Base-by-base conservation (phyloP, 92 coral and sea anemone species). In the Siderastrea siderea region DNA sequence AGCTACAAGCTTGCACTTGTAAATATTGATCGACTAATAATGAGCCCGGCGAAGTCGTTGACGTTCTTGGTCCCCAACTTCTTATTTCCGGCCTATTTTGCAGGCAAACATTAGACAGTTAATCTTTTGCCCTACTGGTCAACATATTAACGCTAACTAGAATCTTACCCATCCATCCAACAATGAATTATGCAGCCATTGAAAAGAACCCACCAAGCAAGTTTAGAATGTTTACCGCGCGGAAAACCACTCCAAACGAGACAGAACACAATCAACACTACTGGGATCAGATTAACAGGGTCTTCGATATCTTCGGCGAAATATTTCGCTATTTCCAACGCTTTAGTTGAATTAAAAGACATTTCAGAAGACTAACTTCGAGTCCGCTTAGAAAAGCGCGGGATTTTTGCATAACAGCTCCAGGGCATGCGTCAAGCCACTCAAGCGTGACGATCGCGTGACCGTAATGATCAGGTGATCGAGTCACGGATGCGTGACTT, bases 121-220 rank as follows among this genome's bases (percentile, higher is more conserved):
- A 26, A 26, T 26, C 38, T 26, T 26, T 26, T 26, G 38, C 38
- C 38, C 38, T 26, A 26, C 38, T 26, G 38, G 38, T 26, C 0
- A 26, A 26, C 38, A 26, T 26, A 26, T 12, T 6, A 44, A 64
- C 4, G 13, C 8, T 26, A 68, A 50, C 15, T 84, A 14, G 15
- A 4, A 14, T 15, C 98, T 83, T 74, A 97, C 99, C 96, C 98
- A 47, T 97, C 99, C 99, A 96, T 93, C 97, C 98, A 96, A 62
- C 93, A 89, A 73, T 96, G 99, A 47, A 97, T 97, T 4, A 97
- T 80, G 82, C 96, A 93, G 74, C 91, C 99, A 84, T 97, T 97
- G 68, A 97, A 85, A 50, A 97, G 88, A 0, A 96, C 98, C 99
- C 99, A 97, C 86, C 90, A 78, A 0, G 99, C 98, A 6, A 92